phyloP scores from a whole-genome alignment of 2,113 vertebrate genomes.

The Rynchops niger region DNA sequence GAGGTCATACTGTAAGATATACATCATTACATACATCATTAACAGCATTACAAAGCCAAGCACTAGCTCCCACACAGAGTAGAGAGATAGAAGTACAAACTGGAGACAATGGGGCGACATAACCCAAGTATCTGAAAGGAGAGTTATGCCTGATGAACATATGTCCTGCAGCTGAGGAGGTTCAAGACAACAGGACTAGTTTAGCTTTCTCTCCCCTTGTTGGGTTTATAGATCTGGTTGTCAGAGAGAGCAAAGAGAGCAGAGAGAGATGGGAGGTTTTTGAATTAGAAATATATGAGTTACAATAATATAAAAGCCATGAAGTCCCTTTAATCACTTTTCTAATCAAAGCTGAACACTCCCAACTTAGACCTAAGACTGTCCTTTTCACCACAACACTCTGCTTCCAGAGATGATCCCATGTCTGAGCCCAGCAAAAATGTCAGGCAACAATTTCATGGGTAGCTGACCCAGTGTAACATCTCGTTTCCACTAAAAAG shows the following conservation, averaged over 20 bases:
- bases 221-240: neutral
- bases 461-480: neutral
- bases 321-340: neutral
- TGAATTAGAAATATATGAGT: neutral
- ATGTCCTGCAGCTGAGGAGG: neutral
- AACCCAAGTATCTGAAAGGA: neutral
- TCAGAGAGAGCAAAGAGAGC: neutral
- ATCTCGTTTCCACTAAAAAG: neutral
- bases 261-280: neutral
- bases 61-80: neutral
- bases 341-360: neutral
- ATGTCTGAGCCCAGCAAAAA: neutral
- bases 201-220: neutral
- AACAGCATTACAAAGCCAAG: neutral
- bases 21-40: too few species aligned
- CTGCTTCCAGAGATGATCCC: neutral
- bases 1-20: neutral
- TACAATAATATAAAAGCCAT: neutral
- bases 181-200: neutral
- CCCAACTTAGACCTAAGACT: neutral
- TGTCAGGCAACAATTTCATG: neutral
- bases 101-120: neutral
- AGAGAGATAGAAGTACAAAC: neutral
- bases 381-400: neutral
- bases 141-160: neutral